Base-by-base conservation (phyloP, 1,140 invertebrate species). In the Bradysia coprophila region DNA sequence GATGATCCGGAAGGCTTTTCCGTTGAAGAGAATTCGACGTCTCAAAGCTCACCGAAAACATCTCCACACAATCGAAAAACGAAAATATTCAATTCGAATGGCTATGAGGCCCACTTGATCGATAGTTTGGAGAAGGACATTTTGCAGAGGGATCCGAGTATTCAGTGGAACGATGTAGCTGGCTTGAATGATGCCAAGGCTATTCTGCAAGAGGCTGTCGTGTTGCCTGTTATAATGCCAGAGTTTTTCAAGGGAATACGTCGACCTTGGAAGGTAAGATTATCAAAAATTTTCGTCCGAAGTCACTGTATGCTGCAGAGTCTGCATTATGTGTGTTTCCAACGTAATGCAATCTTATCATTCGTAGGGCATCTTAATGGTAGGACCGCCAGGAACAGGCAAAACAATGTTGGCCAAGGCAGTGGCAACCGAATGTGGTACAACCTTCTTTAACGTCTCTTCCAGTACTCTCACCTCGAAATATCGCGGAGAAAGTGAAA, bases 361-460 rank as follows among this genome's bases (percentile, higher is more conserved):
- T 8, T 37, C 9, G 16, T 37, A 13, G 13, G 34, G 24, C 6
- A 28, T 28, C 13, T 39, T 21, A 39, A 60, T 59, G 57, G 57
- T 60, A 9, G 57, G 57, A 23, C 56, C 56, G 23, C 88, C 75
- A 0, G 95, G 96, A 33, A 98, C 95, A 1, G 96, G 96, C 1
- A 99, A 99, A 71, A 98, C 95, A 0, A 80, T 98, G 76, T 63
- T 99, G 36, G 95, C 96, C 4, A 92, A 97, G 65, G 95, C 95
- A 13, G 93, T 99, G 2, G 96, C 96, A 2, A 98, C 95, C 0
- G 95, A 99, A 68, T 98, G 95, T 64, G 79, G 85, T 33, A 97
- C 95, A 20, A 99, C 94, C 1, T 99, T 99, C 64, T 99, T 99
- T 62, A 97, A 96, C 62, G 92, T 99, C 1, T 95, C 93, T 1